Evolutionary conservation across 2,797 vertebrate species (phyloP).

Genomic region (Epinephelus awoara): DNA sequence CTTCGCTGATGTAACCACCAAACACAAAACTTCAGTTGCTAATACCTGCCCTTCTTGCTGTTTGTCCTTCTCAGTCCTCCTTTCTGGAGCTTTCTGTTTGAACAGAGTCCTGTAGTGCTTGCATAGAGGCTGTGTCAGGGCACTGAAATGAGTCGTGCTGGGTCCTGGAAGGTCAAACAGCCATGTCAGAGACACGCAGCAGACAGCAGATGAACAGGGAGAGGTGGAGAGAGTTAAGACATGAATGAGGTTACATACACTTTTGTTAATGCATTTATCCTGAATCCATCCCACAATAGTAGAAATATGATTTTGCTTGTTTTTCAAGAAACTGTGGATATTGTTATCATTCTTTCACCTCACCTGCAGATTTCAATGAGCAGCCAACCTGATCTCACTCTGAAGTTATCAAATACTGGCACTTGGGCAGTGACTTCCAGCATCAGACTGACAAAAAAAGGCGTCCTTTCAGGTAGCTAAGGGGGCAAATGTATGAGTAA

Average conservation of each 20-base stretch:
- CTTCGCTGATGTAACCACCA: background rate
- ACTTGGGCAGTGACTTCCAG: too few relatives aligned
- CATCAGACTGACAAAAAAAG: too few relatives aligned
- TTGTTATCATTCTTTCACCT: background rate
- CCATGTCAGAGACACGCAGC: background rate
- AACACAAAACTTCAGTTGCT: background rate
- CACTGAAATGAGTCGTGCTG: background rate
- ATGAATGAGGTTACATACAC: background rate
- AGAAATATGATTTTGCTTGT: background rate
- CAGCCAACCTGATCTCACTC: too few relatives aligned
- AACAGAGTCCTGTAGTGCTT: background rate
- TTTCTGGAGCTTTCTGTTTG: background rate
- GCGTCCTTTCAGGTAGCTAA: too few relatives aligned
- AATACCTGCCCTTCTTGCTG: background rate
- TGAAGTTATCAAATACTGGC: too few relatives aligned
- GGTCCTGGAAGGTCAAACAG: conserved; percentile 6
- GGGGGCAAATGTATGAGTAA: too few relatives aligned
- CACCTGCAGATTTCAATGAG: background rate
- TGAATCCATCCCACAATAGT: background rate
- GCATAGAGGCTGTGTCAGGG: background rate
- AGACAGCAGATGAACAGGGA: background rate
- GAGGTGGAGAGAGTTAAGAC: background rate
- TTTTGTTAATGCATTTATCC: background rate
- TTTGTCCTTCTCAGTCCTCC: background rate
- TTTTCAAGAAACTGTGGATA: background rate